Evolutionary conservation across 2,888 invertebrate species (phyloP).

Genomic region (Ischnura elegans): DNA sequence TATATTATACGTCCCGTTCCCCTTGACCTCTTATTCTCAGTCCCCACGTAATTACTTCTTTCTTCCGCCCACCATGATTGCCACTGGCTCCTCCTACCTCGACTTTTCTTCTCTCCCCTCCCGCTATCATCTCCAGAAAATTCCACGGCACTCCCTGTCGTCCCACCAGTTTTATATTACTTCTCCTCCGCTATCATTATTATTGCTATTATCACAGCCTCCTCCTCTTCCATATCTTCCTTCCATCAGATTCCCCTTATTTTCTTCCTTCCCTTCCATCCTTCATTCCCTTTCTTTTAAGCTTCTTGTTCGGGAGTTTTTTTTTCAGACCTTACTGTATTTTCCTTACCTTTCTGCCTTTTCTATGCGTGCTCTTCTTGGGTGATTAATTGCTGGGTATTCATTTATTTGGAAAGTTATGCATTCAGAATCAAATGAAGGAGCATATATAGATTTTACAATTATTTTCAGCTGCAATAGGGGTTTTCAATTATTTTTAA

Average conservation of each 20-base stretch:
- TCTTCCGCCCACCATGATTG: constrained; percentile 49
- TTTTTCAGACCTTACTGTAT: too few species aligned
- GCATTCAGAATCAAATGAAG: too few species aligned
- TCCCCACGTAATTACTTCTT: constrained; percentile 59
- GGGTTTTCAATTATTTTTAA: too few species aligned
- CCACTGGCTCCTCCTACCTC: constrained; percentile 32
- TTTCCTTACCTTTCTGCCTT: too few species aligned
- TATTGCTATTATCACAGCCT: not conserved
- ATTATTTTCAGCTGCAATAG: too few species aligned
- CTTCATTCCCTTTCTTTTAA: not conserved
- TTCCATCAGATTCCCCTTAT: not conserved
- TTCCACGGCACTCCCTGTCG: not conserved
- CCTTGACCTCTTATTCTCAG: not conserved
- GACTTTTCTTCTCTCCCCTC: not conserved
- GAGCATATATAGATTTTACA: too few species aligned
- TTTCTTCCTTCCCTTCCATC: not conserved
- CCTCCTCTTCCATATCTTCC: not conserved
- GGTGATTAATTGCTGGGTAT: too few species aligned
- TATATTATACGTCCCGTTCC: not conserved
- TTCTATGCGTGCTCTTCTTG: too few species aligned
- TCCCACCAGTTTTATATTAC: constrained; percentile 15
- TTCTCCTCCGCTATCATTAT: constrained; percentile 16
- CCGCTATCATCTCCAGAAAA: not conserved
- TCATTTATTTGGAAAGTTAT: too few species aligned
- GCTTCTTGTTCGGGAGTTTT: too few species aligned